Evolutionary conservation across 2,113 vertebrate genomes (phyloP).

Genomic region (Urocynchramus pylzowi): DNA sequence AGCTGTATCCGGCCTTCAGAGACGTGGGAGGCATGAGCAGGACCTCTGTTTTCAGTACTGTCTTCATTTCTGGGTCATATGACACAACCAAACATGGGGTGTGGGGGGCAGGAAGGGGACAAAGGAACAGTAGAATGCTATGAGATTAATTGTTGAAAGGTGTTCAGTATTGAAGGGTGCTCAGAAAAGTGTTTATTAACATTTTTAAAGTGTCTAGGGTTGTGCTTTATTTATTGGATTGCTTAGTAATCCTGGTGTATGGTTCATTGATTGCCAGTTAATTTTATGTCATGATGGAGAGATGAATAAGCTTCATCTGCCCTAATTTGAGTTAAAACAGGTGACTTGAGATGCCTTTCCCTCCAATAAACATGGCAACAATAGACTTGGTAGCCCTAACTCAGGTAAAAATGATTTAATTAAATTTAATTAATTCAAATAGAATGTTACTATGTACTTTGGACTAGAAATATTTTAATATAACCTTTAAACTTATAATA

Average conservation of each 20-base stretch:
- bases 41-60: neutral
- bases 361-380: neutral
- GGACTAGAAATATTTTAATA: neutral
- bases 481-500: neutral
- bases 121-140: neutral
- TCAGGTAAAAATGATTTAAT: neutral
- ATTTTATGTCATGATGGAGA: neutral
- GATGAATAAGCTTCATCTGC: neutral
- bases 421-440: neutral
- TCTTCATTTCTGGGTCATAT: neutral
- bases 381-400: neutral
- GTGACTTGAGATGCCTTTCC: neutral
- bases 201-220: neutral
- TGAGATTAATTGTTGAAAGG: neutral
- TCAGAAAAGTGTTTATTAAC: neutral
- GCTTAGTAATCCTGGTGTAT: neutral
- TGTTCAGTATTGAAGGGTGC: neutral
- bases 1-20: neutral
- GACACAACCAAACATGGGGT: neutral
- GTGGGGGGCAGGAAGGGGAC: accelerated
- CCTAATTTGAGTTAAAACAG: neutral
- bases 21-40: neutral
- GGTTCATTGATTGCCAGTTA: neutral
- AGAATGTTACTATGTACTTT: neutral
- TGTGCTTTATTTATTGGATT: neutral